phyloP scores from a whole-genome alignment of 1,140 invertebrate genomes.

The Lysiphlebus fabarum region DNA sequence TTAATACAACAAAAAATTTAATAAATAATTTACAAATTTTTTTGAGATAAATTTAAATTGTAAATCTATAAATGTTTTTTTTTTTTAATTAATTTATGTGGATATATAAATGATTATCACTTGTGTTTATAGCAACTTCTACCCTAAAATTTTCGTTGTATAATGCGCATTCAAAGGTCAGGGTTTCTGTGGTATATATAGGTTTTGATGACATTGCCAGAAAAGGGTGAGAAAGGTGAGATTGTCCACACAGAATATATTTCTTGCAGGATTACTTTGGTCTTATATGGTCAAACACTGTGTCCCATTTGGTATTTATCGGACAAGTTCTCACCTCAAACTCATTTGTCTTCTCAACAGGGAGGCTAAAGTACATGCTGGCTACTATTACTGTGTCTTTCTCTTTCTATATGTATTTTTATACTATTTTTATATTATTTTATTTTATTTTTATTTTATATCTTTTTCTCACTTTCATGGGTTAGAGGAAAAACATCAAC shows the following conservation, averaged over 20 bases:
- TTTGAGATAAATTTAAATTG: too few species aligned
- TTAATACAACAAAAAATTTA: too few species aligned
- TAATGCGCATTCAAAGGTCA: too few species aligned
- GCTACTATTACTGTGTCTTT: conserved; percentile 36
- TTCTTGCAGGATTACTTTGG: conserved; percentile 47
- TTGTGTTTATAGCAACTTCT: too few species aligned
- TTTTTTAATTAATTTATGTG: too few species aligned
- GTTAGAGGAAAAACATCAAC: neutral
- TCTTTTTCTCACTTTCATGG: neutral
- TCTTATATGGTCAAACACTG: conserved; percentile 52
- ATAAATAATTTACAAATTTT: too few species aligned
- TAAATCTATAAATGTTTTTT: too few species aligned
- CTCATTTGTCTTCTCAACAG: conserved; percentile 54
- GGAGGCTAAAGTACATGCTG: conserved; percentile 31
- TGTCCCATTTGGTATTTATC: conserved; percentile 58
- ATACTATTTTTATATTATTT: conserved; percentile 2
- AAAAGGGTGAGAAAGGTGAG: conserved; percentile 14
- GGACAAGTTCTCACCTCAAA: conserved; percentile 57
- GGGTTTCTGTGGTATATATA: too few species aligned
- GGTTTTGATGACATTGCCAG: conserved; percentile 20
- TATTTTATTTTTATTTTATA: neutral
- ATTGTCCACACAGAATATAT: conserved; percentile 41
- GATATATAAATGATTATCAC: too few species aligned
- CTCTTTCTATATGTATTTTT: neutral
- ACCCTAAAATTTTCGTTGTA: too few species aligned